phyloP scores from a whole-genome alignment of 2,888 invertebrate genomes.

The Tetragonula carbonaria region DNA sequence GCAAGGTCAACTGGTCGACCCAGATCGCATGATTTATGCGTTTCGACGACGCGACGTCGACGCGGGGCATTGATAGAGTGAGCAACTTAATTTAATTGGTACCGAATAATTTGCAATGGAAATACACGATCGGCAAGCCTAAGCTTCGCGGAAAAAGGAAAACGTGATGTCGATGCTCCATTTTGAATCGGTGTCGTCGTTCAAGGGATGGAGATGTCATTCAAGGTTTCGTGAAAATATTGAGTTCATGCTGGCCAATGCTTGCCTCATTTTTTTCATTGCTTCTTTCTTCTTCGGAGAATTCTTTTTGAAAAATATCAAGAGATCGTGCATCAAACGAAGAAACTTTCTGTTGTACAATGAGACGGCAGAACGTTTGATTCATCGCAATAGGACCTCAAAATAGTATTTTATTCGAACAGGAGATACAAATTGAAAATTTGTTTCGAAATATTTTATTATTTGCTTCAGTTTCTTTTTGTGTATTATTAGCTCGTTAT shows the following conservation, averaged over 20 bases:
- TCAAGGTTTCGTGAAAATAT: not conserved
- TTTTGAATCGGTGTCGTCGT: not conserved
- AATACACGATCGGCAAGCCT: not conserved
- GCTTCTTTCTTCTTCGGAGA: too few species aligned
- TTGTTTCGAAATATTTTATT: too few species aligned
- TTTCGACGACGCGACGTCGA: slow-evolving; percentile 21
- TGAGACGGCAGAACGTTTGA: too few species aligned
- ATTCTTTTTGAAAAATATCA: not conserved
- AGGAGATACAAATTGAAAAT: too few species aligned
- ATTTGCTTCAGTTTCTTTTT: too few species aligned
- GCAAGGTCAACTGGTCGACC: slow-evolving; percentile 48
- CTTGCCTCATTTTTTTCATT: too few species aligned
- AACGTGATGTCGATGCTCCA: not conserved
- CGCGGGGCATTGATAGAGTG: slow-evolving; percentile 8
- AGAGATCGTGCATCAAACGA: not conserved
- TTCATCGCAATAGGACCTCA: too few species aligned
- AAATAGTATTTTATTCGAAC: too few species aligned
- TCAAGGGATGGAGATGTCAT: not conserved
- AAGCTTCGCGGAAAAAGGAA: not conserved
- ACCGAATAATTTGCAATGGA: slow-evolving; percentile 40
- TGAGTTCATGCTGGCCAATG: not conserved
- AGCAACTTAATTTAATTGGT: slow-evolving; percentile 36
- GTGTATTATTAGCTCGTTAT: too few species aligned
- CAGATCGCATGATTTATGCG: slow-evolving; percentile 50
- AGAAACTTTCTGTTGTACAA: not conserved